A percentile compares a stretch with the other conserved stretches of the same genome.
These are phyloP conservation scores for Dicyrtoma fusca DNA, from an alignment of 2,888 invertebrate genomes.

Conservation along the genomic window DNA sequence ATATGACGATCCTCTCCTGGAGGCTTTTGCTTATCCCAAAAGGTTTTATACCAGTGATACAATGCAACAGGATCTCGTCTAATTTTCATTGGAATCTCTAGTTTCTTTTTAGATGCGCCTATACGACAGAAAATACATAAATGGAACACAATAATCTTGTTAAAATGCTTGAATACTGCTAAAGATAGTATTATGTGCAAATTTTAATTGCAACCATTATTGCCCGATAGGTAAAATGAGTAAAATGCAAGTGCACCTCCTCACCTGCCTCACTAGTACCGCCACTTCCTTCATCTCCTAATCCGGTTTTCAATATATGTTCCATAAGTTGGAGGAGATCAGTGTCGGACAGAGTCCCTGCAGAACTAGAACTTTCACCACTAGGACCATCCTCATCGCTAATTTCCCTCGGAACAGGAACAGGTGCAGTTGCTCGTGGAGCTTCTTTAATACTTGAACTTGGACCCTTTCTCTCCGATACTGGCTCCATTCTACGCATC, in stretches of 20 bases:
- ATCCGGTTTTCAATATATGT: slow-evolving; percentile 16
- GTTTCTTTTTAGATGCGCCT: slow-evolving; percentile 14
- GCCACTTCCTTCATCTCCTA: background rate
- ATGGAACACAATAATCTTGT: too few species aligned
- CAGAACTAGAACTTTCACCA: background rate
- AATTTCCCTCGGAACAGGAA: background rate
- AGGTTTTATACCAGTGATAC: slow-evolving; percentile 53
- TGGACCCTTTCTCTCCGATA: too few species aligned
- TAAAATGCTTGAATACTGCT: too few species aligned
- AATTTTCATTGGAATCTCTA: slow-evolving; percentile 32
- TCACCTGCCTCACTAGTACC: background rate
- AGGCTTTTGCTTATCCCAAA: slow-evolving; percentile 51
- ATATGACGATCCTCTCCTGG: slow-evolving; percentile 54
- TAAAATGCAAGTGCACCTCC: background rate
- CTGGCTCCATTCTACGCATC: background rate
- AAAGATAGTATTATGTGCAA: too few species aligned
- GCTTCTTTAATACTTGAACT: too few species aligned
- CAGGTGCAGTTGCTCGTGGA: background rate
- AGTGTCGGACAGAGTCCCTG: slow-evolving; percentile 22
- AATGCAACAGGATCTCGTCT: slow-evolving; percentile 50
- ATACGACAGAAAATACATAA: too few species aligned
- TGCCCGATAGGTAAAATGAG: background rate
- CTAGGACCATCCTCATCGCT: background rate
- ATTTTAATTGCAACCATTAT: background rate
- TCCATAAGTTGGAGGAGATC: slow-evolving; percentile 32